Percentiles rank a stretch among this genome's conserved stretches.
phyloP scores from a whole-genome alignment of 2,113 vertebrate genomes.

The Gymnarchus niloticus region DNA sequence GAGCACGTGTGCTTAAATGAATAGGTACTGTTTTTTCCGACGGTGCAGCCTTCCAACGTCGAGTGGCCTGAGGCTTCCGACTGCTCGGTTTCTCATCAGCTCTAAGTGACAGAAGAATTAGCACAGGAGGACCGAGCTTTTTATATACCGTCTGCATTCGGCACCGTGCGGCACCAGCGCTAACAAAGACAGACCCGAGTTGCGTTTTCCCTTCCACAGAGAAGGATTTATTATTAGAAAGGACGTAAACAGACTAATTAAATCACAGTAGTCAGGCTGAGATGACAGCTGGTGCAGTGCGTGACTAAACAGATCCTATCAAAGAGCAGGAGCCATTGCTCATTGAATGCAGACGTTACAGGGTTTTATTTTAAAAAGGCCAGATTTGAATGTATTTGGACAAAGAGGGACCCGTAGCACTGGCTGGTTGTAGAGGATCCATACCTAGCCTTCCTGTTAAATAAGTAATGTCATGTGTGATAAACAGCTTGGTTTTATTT shows the following conservation, averaged over 20 bases:
- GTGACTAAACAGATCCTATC: constrained; percentile 98
- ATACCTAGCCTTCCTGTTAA: background rate
- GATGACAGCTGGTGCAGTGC: constrained; percentile 98
- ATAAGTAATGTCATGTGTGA: background rate
- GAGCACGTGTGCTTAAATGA: background rate
- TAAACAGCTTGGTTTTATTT: background rate
- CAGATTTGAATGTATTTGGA: constrained; percentile 21
- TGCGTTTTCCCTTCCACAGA: constrained; percentile 96
- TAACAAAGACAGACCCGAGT: constrained; percentile 73
- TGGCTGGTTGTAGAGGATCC: constrained; percentile 18
- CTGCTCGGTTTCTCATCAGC: constrained; percentile 74
- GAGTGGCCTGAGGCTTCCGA: constrained; percentile 66
- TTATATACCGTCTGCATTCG: constrained; percentile 83
- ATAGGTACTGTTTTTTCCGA: background rate
- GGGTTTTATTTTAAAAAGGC: constrained; percentile 38
- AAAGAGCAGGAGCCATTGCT: constrained; percentile 80
- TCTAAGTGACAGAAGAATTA: constrained; percentile 69
- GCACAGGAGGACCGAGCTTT: constrained; percentile 57
- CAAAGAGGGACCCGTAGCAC: constrained; percentile 27
- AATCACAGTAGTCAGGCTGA: constrained; percentile 98
- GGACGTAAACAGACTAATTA: constrained; percentile 99
- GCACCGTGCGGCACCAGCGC: constrained; percentile 69
- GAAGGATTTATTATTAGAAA: constrained; percentile 99
- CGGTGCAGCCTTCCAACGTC: constrained; percentile 32
- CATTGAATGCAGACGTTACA: constrained; percentile 82